Evolutionary conservation across 2,113 vertebrate genomes (phyloP).

Genomic region (Amphilophus citrinellus): DNA sequence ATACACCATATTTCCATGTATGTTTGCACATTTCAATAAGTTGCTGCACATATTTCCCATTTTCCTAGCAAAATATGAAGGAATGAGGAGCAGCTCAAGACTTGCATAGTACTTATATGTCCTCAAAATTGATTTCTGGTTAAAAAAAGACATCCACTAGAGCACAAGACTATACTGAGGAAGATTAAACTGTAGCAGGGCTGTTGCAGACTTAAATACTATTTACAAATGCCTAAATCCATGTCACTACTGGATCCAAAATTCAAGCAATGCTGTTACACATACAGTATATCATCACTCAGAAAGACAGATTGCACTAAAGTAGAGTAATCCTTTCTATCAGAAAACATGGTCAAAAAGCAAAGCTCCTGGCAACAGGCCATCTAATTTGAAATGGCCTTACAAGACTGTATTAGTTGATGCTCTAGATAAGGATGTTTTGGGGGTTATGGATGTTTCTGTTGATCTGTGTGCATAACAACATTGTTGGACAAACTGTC

Average conservation of each 20-base stretch:
- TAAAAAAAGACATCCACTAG: conserved; percentile 10
- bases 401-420: conserved; percentile 37
- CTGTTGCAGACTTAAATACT: conserved; percentile 14
- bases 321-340: conserved; percentile 66
- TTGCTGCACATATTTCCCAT: not conserved
- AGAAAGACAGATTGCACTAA: conserved; percentile 41
- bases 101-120: not conserved
- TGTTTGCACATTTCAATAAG: not conserved
- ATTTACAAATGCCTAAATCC: conserved; percentile 17
- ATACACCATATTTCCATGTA: not conserved
- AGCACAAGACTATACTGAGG: conserved; percentile 1
- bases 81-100: not conserved
- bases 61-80: not conserved
- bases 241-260: conserved; percentile 34
- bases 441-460: conserved; percentile 24
- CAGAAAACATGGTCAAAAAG: conserved; percentile 46
- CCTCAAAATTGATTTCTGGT: not conserved
- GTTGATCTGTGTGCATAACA: conserved; percentile 3
- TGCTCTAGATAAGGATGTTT: conserved; percentile 50
- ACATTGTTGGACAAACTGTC: conserved; percentile 18
- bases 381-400: conserved; percentile 64
- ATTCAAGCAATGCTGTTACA: conserved; percentile 19
- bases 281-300: conserved; percentile 23
- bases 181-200: conserved; percentile 21
- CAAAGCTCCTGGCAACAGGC: conserved; percentile 61